phyloP scores from a whole-genome alignment of 2,797 vertebrate species.

The Fratercula arctica region DNA sequence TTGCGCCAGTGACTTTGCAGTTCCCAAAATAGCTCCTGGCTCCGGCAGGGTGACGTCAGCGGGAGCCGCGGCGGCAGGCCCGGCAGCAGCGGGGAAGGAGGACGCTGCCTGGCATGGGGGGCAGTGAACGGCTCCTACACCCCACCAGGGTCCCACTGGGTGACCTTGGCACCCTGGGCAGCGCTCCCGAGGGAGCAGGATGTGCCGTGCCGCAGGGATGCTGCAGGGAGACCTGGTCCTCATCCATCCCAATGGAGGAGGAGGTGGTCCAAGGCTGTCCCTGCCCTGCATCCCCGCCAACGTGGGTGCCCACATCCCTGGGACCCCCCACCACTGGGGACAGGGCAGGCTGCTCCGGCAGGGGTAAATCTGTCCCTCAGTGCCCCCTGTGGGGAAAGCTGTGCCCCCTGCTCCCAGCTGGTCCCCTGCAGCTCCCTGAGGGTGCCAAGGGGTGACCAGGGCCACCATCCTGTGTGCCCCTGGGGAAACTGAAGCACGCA shows the following conservation, averaged over 20 bases:
- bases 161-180: background rate
- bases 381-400: accelerated
- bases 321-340: accelerated
- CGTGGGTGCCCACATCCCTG: accelerated
- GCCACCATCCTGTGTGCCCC: accelerated
- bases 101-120: accelerated
- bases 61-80: background rate
- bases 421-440: background rate
- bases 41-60: background rate
- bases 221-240: background rate
- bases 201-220: background rate
- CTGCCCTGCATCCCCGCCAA: background rate
- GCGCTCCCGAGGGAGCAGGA: accelerated
- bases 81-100: background rate
- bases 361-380: background rate
- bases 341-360: accelerated
- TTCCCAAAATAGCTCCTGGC: conserved; percentile 67
- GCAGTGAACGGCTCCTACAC: accelerated
- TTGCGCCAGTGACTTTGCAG: conserved; percentile 64
- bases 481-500: background rate
- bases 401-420: background rate
- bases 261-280: background rate
- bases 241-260: accelerated
- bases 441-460: background rate
- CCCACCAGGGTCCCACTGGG: accelerated